Conservation (phyloP, 1,140 invertebrate species). For the Tetragonula clypearis region DNA sequence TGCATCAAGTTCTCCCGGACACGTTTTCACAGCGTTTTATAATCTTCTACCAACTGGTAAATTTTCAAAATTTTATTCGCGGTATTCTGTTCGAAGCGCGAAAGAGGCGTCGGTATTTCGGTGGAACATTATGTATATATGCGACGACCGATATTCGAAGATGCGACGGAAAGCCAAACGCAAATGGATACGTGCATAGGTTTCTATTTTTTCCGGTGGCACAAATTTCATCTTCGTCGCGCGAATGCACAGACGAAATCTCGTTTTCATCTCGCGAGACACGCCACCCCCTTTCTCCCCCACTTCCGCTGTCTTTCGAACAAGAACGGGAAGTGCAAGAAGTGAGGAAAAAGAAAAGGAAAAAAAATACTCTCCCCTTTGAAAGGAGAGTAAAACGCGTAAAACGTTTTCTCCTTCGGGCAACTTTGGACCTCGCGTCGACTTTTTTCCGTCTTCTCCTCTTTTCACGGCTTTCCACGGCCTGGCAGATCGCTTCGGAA, state of each 20-base stretch:
- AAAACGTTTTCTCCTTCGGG: slow-evolving; percentile 12
- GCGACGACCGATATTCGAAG: not conserved
- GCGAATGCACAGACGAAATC: not conserved
- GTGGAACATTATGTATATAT: not conserved
- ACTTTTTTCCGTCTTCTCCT: not conserved
- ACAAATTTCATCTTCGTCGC: not conserved
- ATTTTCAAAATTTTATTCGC: too few species aligned
- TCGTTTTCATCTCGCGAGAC: not conserved
- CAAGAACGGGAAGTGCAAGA: not conserved
- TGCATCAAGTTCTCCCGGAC: too few species aligned
- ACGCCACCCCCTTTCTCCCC: not conserved
- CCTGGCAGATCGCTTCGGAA: slow-evolving; percentile 13
- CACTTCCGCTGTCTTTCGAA: not conserved
- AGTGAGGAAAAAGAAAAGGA: not conserved
- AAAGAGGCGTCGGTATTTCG: not conserved
- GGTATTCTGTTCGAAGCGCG: not conserved
- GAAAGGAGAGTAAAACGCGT: not conserved
- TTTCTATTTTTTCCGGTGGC: not conserved
- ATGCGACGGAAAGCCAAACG: not conserved
- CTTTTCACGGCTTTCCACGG: not conserved
- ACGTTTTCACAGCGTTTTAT: too few species aligned
- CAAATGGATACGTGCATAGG: too few species aligned
- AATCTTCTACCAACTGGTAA: too few species aligned
- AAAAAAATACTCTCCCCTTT: not conserved
- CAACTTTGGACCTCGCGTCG: not conserved